These are phyloP conservation scores for Climacteris rufus DNA, from an alignment of 2,113 vertebrate genomes.

Conservation along the genomic window DNA sequence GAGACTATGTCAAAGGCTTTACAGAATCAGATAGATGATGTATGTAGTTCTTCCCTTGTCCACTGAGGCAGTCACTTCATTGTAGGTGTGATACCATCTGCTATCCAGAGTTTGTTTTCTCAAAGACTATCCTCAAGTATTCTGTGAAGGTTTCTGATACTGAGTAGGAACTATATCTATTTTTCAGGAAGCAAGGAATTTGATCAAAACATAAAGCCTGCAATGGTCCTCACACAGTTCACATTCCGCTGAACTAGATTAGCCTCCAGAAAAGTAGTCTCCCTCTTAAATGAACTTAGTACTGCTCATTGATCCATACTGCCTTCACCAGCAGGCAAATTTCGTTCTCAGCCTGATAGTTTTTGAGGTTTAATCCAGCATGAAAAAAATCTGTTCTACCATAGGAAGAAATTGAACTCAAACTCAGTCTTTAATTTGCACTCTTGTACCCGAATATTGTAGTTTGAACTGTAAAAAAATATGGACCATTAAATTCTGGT, in stretches of 20 bases:
- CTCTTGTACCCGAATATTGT: background rate
- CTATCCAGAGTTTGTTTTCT: background rate
- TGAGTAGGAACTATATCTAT: background rate
- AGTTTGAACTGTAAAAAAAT: background rate
- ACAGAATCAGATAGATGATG: background rate
- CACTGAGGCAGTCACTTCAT: background rate
- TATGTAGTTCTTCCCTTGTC: background rate
- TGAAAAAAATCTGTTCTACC: background rate
- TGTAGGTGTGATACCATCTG: background rate
- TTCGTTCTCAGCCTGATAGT: background rate
- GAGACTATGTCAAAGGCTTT: background rate
- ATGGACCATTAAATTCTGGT: background rate
- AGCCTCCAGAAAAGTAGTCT: background rate
- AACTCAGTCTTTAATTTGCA: background rate
- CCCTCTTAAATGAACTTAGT: background rate
- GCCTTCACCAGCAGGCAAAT: background rate
- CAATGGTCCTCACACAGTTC: background rate
- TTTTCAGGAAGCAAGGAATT: background rate
- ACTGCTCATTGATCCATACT: background rate
- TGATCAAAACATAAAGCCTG: background rate
- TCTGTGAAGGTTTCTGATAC: background rate
- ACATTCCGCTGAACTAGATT: background rate
- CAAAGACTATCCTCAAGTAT: background rate
- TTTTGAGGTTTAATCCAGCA: background rate
- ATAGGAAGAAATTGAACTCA: background rate